A percentile compares a stretch with the other conserved stretches of the same genome.
Evolutionary conservation across 2,888 invertebrate species (phyloP).

Genomic region (Hoplodrina blanda): DNA sequence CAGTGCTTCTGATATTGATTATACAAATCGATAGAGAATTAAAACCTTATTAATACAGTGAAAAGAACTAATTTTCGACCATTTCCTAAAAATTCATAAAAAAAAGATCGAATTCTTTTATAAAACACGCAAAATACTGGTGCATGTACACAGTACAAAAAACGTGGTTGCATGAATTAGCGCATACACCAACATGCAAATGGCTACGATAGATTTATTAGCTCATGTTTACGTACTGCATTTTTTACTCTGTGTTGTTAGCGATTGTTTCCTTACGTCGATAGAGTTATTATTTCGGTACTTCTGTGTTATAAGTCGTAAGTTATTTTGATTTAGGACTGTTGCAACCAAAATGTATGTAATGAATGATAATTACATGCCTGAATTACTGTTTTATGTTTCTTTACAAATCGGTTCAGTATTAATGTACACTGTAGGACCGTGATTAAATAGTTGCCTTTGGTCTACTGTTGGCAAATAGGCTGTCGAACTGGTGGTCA

Average conservation of each 20-base stretch:
- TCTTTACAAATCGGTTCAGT: conserved; percentile 21
- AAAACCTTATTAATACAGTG: too few species aligned
- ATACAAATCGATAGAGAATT: too few species aligned
- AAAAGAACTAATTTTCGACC: too few species aligned
- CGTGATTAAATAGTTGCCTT: conserved; percentile 29
- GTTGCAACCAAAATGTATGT: conserved; percentile 40
- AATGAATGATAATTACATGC: conserved; percentile 18
- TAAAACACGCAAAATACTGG: conserved; percentile 44
- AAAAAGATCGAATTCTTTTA: conserved; percentile 3
- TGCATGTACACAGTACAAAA: conserved; percentile 34
- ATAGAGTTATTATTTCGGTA: conserved; percentile 48
- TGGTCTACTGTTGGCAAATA: conserved; percentile 21
- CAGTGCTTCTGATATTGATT: too few species aligned
- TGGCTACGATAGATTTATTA: conserved; percentile 56
- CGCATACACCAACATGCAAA: conserved; percentile 58
- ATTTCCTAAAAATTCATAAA: too few species aligned
- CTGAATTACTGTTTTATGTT: conserved; percentile 10
- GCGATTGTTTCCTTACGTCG: conserved; percentile 37
- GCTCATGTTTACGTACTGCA: conserved; percentile 40
- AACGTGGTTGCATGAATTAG: conserved; percentile 56
- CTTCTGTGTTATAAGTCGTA: conserved; percentile 3
- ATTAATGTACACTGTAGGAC: conserved; percentile 22
- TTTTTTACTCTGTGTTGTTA: conserved; percentile 31
- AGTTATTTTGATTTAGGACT: conserved; percentile 36
- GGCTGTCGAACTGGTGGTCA: background rate